Evolutionary conservation across 1,140 invertebrate genomes (phyloP).

Genomic region (Caenorhabditis elegans): WBcel235 BX284605.5:20885501-20886000

Average conservation of each 20-base stretch:
- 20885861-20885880: slow-evolving; percentile 88
- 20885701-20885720: slow-evolving; percentile 37
- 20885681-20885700: background rate
- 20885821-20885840: slow-evolving; percentile 83
- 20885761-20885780: slow-evolving; percentile 26
- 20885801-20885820: slow-evolving; percentile 9
- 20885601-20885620: background rate
- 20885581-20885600: too few species aligned
- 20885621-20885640: background rate
- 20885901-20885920: slow-evolving; percentile 56
- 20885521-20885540: slow-evolving; percentile 36
- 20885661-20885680: background rate
- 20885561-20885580: slow-evolving; percentile 32
- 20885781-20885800: slow-evolving; percentile 33
- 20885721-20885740: slow-evolving; percentile 37
- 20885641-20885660: background rate
- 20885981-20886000: slow-evolving; percentile 51
- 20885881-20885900: slow-evolving; percentile 75
- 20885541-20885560: slow-evolving; percentile 39
- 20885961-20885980: slow-evolving; percentile 55
- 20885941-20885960: slow-evolving; percentile 63
- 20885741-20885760: slow-evolving; percentile 32
- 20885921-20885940: slow-evolving; percentile 52
- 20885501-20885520: slow-evolving; percentile 2
- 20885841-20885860: slow-evolving; percentile 88